These are phyloP conservation scores for Cuculus canorus DNA, from an alignment of 2,797 vertebrate genomes.

Conservation along the genomic window DNA sequence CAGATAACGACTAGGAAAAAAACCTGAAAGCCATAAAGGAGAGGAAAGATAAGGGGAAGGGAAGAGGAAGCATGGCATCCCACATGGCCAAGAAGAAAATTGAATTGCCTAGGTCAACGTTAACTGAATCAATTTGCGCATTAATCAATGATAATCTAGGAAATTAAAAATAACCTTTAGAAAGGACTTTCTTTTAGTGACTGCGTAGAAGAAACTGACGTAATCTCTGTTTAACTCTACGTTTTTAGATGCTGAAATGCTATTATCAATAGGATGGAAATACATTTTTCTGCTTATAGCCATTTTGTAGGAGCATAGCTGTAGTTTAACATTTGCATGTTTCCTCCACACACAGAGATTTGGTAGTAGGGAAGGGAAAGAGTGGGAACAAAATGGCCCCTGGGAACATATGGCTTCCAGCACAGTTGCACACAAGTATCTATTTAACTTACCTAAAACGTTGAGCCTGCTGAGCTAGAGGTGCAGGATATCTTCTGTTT, in stretches of 20 bases:
- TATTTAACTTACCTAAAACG: constrained; percentile 90
- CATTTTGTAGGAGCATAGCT: neutral
- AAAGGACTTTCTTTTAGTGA: neutral
- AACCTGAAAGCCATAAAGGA: neutral
- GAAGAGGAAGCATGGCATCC: neutral
- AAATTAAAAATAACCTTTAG: neutral
- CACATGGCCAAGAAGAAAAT: neutral
- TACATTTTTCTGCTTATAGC: neutral
- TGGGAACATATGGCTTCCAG: neutral
- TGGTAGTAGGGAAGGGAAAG: neutral
- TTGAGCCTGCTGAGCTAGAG: constrained; percentile 97
- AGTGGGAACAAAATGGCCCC: neutral
- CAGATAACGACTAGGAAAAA: neutral
- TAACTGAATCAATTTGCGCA: neutral
- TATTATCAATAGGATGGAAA: neutral
- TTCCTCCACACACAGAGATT: neutral
- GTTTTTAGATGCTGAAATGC: neutral
- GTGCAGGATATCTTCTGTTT: constrained; percentile 96
- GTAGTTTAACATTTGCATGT: neutral
- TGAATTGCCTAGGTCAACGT: neutral
- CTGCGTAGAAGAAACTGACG: neutral
- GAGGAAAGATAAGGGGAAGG: neutral
- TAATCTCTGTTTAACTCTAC: neutral
- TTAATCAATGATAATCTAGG: neutral
- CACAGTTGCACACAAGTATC: neutral